Percentiles rank a stretch among this genome's conserved stretches.
phyloP scores from a whole-genome alignment of 2,888 invertebrate genomes.

The Bursaphelenchus okinawaensis region DNA sequence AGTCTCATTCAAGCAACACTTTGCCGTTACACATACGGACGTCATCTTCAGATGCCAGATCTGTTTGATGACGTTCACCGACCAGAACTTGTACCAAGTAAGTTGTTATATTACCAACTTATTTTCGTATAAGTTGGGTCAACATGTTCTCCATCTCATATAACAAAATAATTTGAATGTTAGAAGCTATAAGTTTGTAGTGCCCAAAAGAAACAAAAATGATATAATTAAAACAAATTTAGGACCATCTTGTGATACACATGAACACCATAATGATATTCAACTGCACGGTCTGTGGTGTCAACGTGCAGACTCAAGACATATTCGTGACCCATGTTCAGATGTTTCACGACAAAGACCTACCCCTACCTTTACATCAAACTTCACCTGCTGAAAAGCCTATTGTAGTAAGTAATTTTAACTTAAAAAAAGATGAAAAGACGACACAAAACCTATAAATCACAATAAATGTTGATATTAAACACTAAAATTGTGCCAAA shows the following conservation, averaged over 20 bases:
- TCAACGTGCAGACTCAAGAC: not conserved
- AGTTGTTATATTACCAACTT: no score
- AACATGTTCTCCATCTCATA: no score
- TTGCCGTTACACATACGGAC: conserved; percentile 18
- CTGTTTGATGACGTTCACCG: conserved; percentile 23
- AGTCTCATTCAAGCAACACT: conserved; percentile 19
- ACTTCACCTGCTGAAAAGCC: not conserved
- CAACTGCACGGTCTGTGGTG: not conserved
- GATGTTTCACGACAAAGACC: not conserved
- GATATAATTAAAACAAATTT: not conserved
- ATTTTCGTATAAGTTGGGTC: no score
- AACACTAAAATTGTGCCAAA: no score
- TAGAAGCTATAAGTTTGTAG: no score
- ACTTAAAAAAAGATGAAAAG: not conserved
- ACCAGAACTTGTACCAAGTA: conserved; percentile 13
- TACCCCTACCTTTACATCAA: not conserved
- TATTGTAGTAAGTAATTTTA: not conserved
- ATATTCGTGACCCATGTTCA: not conserved
- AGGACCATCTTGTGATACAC: not conserved
- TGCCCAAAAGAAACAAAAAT: no score
- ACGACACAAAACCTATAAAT: not conserved
- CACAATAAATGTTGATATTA: no score
- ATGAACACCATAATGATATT: not conserved
- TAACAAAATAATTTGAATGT: no score
- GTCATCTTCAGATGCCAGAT: conserved; percentile 22